Percentiles rank a stretch among this genome's conserved stretches.
These are phyloP conservation scores for Ceyx margarethae DNA, from an alignment of 2,113 vertebrate species.

Conservation along the genomic window DNA sequence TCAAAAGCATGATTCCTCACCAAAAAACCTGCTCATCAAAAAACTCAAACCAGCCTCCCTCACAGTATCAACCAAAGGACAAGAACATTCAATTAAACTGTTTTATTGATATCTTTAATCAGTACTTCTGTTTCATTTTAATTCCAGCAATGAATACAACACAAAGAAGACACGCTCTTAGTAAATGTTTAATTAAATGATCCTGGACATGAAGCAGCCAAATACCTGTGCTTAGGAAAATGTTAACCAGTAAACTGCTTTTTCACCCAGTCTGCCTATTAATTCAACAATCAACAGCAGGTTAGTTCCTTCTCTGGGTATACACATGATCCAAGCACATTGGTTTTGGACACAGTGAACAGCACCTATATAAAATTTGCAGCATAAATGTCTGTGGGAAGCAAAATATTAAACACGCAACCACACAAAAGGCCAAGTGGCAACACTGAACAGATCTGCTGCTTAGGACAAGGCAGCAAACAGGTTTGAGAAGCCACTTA, in stretches of 20 bases:
- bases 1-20: neutral
- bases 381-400: neutral
- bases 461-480: neutral
- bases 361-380: neutral
- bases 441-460: neutral
- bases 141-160: neutral
- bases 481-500: neutral
- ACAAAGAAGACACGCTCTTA: neutral
- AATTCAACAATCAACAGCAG: neutral
- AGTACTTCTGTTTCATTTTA: neutral
- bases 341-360: neutral
- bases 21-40: neutral
- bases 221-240: neutral
- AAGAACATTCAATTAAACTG: neutral
- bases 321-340: accelerated
- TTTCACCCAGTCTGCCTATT: neutral
- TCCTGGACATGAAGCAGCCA: neutral
- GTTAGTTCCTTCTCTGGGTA: neutral
- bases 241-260: neutral
- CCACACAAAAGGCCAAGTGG: neutral
- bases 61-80: neutral
- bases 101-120: conserved; percentile 19
- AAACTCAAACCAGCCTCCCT: neutral
- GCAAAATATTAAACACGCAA: neutral
- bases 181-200: neutral